phyloP scores from a whole-genome alignment of 37 sponge, comb jelly and placozoan genomes.

The Haliclona indistincta region DNA sequence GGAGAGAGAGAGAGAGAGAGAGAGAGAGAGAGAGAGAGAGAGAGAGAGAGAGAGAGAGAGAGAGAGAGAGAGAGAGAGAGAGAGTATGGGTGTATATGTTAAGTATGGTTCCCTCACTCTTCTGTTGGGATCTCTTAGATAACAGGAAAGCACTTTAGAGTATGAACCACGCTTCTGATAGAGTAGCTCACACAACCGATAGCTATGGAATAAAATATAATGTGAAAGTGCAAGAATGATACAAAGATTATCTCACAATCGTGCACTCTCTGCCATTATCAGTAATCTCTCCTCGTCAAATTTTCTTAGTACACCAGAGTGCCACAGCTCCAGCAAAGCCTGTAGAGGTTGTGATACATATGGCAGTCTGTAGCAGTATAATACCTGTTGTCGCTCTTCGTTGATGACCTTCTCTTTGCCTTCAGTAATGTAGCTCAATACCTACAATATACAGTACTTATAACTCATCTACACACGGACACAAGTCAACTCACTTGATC shows the following conservation, averaged over 20 bases:
- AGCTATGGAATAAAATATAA: slow-evolving; percentile 26
- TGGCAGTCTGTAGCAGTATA: neutral
- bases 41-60: neutral
- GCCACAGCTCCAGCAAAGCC: slow-evolving; percentile 80
- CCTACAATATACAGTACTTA: slow-evolving; percentile 26
- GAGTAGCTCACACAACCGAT: slow-evolving; percentile 72
- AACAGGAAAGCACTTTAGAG: slow-evolving; percentile 82
- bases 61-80: slow-evolving; percentile 4
- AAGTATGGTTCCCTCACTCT: slow-evolving; percentile 29
- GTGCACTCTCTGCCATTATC: slow-evolving; percentile 73
- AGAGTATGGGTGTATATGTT: neutral
- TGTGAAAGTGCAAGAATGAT: neutral
- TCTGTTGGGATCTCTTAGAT: slow-evolving; percentile 63
- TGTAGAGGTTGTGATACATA: neutral
- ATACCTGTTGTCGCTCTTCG: slow-evolving; percentile 83
- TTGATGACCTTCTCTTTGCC: slow-evolving; percentile 71
- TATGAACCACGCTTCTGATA: slow-evolving; percentile 77
- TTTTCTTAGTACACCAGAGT: slow-evolving; percentile 64
- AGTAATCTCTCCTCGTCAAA: slow-evolving; percentile 80
- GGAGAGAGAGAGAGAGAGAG: neutral
- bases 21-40: neutral
- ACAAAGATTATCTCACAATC: slow-evolving; percentile 52
- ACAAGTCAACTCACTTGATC: slow-evolving; percentile 53
- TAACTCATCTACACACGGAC: neutral
- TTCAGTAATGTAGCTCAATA: slow-evolving; percentile 70